Evolutionary conservation across 2,888 invertebrate species (phyloP), one percentile per base, ranked within the genome.

Genomic region (Stomorhina lunata): DNA sequence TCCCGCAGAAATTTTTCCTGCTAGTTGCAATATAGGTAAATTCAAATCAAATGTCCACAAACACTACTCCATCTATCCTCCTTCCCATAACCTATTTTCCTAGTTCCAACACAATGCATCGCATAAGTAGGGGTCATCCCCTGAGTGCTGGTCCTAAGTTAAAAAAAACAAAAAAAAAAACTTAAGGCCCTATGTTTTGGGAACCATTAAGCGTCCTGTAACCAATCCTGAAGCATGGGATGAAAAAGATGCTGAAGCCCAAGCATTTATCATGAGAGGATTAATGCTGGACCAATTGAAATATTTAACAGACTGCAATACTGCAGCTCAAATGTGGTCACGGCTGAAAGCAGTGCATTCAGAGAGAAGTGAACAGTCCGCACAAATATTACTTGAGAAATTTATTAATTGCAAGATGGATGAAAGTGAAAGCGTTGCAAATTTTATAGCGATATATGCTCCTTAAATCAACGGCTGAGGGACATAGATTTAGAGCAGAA

Each of bases 221-320:
- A 27, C 27, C 15, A 50, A 79, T 53, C 17, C 73, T 12, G 5
- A 29, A 3, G n/a, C 29, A 9, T 85, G 82, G 84, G 83, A 84
- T 29, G 73, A 84, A 59, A 84, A 85, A 34, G 81, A 85, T 57
- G 80, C 80, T 7, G 82, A 84, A 37, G 76, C 84, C 2, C 82
- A 84, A 43, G 77, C 79, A 45, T 84, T 85, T 45, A 59, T 85
- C 9, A 83, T 83, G 81, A 63, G 84, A 59, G 81, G 83, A 2
- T n/a, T 48, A n/a, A 32, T 32, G 20, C 32, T 65, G 20, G 63
- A 27, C 4, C 72, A 73, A 27, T 22, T 53, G 7, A n/a, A n/a
- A n/a, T 83, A 84, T 53, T 43, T 80, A n/a, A 59, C 72, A 15
- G 73, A 77, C 15, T 84, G 82, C n/a, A 34, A 22, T 0, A 83